Base-by-base conservation (phyloP, 2,797 vertebrate species). In the Rhinogobio ventralis region DNA sequence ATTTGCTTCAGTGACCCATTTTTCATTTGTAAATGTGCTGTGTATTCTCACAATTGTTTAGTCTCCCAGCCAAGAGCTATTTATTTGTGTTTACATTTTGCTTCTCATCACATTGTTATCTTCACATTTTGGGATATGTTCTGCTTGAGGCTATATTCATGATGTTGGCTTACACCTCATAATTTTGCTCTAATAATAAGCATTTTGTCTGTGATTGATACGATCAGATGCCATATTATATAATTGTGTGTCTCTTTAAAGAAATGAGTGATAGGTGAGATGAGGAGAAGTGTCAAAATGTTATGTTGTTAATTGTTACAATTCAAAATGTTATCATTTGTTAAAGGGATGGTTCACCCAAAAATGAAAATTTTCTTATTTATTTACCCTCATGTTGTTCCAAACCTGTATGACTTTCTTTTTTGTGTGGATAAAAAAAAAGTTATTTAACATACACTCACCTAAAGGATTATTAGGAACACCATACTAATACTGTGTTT, bases 21-120 rank as follows among this genome's bases (percentile, higher is more conserved):
- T 93, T 94, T 94, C 91, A 92, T 89, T 90, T 80, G 81, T 91
- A 93, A 84, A 92, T 91, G 86, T 90, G 86, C 92, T 90, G 93
- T 91, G 90, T 85, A 93, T 93, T 91, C 79, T 87, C 90, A 91
- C 86, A 90, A 90, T 93, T 87, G 92, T 91, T 92, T 93, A 90
- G 90, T 93, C 92, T 91, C 72, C 78, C 85, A 53, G 76, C 67
- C 86, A 86, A 74, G 11, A 75, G 60, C 66, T 84, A 51, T 82
- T 85, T 84, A 71, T 64, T 79, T 85, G 71, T 85, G 28, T 68
- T 60, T 33, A 72, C 84, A 67, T 80, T 81, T 85, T 46, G 83
- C 46, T 67, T 75, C n/a, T 76, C 83, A 75, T 67, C 46, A 53
- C 45, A 67, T 53, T 81, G 57, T 77, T 83, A 73, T 89, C 25